phyloP scores from a whole-genome alignment of 2,888 invertebrate genomes.

The Campoplex capitator region DNA sequence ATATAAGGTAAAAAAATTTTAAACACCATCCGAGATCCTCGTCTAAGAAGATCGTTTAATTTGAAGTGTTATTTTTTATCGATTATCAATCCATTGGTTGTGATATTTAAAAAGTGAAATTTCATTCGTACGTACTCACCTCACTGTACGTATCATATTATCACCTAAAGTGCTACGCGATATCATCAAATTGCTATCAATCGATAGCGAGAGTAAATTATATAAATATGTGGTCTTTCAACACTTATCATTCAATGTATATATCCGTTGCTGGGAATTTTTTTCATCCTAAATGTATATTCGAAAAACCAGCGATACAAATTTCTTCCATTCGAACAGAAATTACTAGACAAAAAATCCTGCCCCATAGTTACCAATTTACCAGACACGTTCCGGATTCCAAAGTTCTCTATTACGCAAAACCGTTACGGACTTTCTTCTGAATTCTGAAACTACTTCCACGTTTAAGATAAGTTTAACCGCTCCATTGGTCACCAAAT shows the following conservation, averaged over 20 bases:
- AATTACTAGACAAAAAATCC: background rate
- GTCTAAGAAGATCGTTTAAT: background rate
- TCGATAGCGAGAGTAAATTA: background rate
- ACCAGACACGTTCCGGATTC: conserved; percentile 16
- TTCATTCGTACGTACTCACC: background rate
- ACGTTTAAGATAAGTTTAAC: conserved; percentile 13
- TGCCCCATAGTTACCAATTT: conserved; percentile 8
- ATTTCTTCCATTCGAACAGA: background rate
- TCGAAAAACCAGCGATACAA: background rate
- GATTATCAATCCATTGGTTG: background rate
- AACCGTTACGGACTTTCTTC: conserved; percentile 27
- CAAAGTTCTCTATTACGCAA: conserved; percentile 24
- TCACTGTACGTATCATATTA: background rate
- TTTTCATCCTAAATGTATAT: background rate
- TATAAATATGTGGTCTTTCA: background rate
- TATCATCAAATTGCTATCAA: background rate
- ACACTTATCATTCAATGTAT: background rate
- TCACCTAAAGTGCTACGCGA: background rate
- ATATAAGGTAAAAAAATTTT: background rate
- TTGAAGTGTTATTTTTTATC: background rate
- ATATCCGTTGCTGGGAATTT: background rate
- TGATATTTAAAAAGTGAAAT: background rate
- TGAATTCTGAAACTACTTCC: conserved; percentile 11
- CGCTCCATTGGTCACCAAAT: conserved; percentile 13
- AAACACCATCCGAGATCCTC: background rate